phyloP scores from a whole-genome alignment of 2,113 vertebrate genomes.

The Pangasianodon hypophthalmus region DNA sequence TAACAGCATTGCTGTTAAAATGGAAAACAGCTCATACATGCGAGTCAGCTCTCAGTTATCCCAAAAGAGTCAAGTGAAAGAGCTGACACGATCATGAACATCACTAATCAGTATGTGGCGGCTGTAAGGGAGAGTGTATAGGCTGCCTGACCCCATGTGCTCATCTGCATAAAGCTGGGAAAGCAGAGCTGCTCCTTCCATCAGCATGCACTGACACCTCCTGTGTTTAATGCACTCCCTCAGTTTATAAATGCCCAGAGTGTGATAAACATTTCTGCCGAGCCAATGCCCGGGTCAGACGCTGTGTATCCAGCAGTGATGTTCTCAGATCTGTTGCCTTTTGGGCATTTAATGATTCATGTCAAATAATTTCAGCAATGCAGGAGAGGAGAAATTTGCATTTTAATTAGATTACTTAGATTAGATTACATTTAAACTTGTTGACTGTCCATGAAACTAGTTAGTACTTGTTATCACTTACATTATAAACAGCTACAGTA shows the following conservation, averaged over 20 bases:
- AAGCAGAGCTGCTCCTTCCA: constrained; percentile 69
- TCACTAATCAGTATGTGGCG: constrained; percentile 64
- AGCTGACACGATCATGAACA: not conserved
- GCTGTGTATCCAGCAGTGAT: constrained; percentile 7
- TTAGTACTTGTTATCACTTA: too few species aligned
- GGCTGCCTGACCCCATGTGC: constrained; percentile 65
- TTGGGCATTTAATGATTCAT: constrained; percentile 23
- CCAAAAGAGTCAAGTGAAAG: constrained; percentile 11
- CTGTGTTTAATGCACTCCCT: constrained; percentile 76
- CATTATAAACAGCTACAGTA: too few species aligned
- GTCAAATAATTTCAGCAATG: not conserved
- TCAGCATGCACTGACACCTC: constrained; percentile 75
- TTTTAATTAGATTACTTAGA: not conserved
- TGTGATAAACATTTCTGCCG: constrained; percentile 75
- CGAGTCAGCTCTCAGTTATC: not conserved
- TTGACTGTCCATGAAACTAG: too few species aligned
- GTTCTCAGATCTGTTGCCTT: not conserved
- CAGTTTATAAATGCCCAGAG: constrained; percentile 75
- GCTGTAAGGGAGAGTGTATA: constrained; percentile 59
- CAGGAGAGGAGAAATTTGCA: constrained; percentile 13
- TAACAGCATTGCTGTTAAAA: not conserved
- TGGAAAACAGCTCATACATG: not conserved
- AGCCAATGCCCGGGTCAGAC: constrained; percentile 64
- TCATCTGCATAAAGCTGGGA: constrained; percentile 72
- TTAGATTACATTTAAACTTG: too few species aligned